Percentiles rank a stretch among this genome's conserved stretches.
These are phyloP conservation scores for Rotaria magnacalcarata DNA, from an alignment of 2,888 invertebrate species.

Conservation along the genomic window DNA sequence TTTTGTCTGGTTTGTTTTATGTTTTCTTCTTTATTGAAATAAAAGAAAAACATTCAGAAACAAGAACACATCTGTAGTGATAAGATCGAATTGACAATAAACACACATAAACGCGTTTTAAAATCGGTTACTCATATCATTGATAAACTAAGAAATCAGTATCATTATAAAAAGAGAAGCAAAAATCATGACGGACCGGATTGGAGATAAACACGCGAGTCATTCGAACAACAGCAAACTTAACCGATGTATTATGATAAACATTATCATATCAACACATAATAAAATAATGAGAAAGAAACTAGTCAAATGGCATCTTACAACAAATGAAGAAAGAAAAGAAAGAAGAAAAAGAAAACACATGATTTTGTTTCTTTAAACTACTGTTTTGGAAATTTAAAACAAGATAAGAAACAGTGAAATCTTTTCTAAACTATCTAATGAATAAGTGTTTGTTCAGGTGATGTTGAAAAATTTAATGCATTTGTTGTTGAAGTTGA, in stretches of 20 bases:
- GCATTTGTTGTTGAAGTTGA: neutral
- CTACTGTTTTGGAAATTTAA: neutral
- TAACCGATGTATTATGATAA: neutral
- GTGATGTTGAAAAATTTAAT: neutral
- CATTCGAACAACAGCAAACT: neutral
- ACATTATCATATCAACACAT: neutral
- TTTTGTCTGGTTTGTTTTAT: neutral
- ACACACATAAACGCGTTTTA: neutral
- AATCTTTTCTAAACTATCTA: neutral
- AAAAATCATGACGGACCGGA: neutral
- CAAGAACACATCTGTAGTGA: neutral
- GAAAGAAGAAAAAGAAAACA: no score
- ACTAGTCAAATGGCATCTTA: no score
- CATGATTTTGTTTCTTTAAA: neutral
- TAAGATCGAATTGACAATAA: neutral
- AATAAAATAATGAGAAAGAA: neutral
- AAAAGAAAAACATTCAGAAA: neutral
- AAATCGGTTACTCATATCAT: neutral
- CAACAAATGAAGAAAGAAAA: no score
- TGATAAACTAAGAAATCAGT: neutral
- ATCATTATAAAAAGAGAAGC: neutral
- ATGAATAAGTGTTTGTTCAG: neutral
- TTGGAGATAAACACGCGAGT: neutral
- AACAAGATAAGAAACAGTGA: neutral
- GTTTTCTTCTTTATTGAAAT: neutral